phyloP scores from a whole-genome alignment of 2,113 vertebrate genomes.

The Calonectris borealis region DNA sequence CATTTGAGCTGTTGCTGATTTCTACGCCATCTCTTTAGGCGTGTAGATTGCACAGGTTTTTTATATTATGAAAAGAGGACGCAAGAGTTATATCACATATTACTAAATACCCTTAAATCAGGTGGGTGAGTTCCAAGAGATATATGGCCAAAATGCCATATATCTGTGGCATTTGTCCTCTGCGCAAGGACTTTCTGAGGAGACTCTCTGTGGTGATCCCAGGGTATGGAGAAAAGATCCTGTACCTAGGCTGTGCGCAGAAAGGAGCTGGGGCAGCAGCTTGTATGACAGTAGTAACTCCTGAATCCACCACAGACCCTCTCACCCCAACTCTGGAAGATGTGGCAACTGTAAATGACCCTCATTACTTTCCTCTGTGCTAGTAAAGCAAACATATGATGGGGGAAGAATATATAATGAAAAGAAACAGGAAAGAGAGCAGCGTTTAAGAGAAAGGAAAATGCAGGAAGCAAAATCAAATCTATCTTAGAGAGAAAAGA shows the following conservation, averaged over 20 bases:
- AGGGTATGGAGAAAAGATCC: background rate
- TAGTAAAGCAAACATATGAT: background rate
- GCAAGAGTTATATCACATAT: background rate
- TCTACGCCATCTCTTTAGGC: background rate
- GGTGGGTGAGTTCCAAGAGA: background rate
- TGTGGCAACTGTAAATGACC: background rate
- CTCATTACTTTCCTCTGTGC: background rate
- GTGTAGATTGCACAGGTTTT: background rate
- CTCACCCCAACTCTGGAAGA: background rate
- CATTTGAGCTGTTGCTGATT: background rate
- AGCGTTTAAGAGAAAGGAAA: background rate
- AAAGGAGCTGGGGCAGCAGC: background rate
- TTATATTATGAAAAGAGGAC: background rate
- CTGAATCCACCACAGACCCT: background rate
- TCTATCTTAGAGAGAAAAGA: background rate
- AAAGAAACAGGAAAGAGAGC: background rate
- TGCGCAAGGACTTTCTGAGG: background rate
- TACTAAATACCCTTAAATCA: background rate
- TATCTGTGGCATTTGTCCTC: background rate
- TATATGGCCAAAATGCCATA: background rate
- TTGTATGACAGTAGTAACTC: background rate
- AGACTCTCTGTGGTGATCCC: background rate
- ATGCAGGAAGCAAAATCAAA: background rate
- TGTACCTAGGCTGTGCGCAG: no score
- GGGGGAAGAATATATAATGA: background rate